Base-by-base conservation (phyloP, 2,797 vertebrate species). In the Eurystomus glaucurus region DNA sequence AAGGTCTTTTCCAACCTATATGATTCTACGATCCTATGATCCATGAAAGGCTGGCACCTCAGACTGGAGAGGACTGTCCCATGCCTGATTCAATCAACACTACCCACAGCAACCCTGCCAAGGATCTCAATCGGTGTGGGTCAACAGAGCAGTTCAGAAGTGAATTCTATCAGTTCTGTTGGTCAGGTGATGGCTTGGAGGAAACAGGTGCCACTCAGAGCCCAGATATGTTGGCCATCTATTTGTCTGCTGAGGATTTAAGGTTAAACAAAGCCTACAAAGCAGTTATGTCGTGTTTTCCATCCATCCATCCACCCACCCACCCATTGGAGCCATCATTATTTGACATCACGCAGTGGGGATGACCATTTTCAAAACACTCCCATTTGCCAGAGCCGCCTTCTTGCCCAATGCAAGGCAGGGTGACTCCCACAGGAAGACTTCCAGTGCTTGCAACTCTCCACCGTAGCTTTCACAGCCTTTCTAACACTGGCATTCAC, bases 321-420 rank as follows among this genome's bases (percentile, higher is more conserved):
- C 62, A 70, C 21, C 33, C 62, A 70, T 18, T 39, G 41, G 12
- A 77, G 52, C 43, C n/a, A 62, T 20, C 35, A 26, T 22, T 31
- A 18, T 14, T 58, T 60, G 58, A 54, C 8, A 26, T 1, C 3
- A 1, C 19, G 17, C 37, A 35, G 31, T 3, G 5, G 6, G 13
- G 26, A 58, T 1, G 4, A 41, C 26, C 31, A 26, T 26, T 58
- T 50, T 17, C 31, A 29, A 41, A 84, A 70, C 17, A 17, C 2
- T 23, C 31, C 23, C 0, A 0, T 35, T 35, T 48, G 50, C 50
- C 57, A 41, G 75, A 57, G 50, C 41, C 55, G 37, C 23, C 26
- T 43, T 66, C 72, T 43, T 39, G 41, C 18, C 50, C 35, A 25
- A 57, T 9, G 21, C n/a, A 68, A 25, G 14, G 31, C 52, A 39